Conservation (phyloP, 2,113 vertebrate species). For the Carassius carassius region DNA sequence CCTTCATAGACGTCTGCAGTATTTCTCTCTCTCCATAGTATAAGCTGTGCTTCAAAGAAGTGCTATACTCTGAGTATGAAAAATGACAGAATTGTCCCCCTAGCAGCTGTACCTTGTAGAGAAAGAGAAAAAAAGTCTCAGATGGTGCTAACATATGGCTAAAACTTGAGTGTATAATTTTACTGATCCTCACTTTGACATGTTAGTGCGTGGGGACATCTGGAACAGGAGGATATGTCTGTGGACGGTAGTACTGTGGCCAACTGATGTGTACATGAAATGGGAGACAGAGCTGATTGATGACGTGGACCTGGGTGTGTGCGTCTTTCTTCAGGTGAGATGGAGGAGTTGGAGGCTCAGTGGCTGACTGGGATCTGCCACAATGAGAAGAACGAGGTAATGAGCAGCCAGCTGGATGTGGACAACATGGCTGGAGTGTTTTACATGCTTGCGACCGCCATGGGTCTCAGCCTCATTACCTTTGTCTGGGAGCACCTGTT, state of each 20-base stretch:
- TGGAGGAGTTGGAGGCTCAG: conserved; percentile 96
- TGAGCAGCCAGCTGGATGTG: conserved; percentile 98
- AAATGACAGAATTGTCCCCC: conserved; percentile 38
- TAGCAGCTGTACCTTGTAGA: conserved; percentile 41
- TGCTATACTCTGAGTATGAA: conserved; percentile 2
- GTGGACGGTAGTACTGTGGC: background rate
- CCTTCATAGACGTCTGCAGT: background rate
- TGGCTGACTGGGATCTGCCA: conserved; percentile 99
- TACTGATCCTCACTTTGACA: conserved; percentile 16
- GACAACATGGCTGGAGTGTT: conserved; percentile 99
- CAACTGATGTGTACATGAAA: background rate
- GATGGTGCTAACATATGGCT: conserved; percentile 47
- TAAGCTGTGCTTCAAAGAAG: background rate
- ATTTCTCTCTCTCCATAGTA: background rate
- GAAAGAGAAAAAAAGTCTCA: conserved; percentile 14
- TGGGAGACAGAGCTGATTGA: conserved; percentile 24
- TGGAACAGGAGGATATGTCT: conserved; percentile 2
- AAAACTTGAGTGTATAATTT: conserved; percentile 29
- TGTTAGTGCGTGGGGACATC: conserved; percentile 17
- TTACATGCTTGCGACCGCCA: conserved; percentile 97
- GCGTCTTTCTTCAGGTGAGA: conserved; percentile 82
- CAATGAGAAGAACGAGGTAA: conserved; percentile 98
- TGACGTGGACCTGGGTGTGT: conserved; percentile 28
- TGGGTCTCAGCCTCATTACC: conserved; percentile 96
- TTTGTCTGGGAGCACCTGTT: conserved; percentile 98